Evolutionary conservation across 2,888 invertebrate species (phyloP), one percentile per base, ranked within the genome.

Genomic region (Nephrocerus scutellatus): DNA sequence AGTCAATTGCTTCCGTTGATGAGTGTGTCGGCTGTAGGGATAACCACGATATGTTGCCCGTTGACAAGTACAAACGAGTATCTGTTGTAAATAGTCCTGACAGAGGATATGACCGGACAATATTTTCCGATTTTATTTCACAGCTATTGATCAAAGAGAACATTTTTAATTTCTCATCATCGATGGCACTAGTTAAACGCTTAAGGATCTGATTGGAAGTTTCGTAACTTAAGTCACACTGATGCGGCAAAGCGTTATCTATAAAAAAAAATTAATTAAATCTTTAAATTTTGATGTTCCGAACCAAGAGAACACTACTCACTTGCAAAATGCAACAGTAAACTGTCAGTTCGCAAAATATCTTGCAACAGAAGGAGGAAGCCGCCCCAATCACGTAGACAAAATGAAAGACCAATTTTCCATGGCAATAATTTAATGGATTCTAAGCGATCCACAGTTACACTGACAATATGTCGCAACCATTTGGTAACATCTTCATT

Each of bases 401-500:
- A 60, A n/a, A 75, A 62, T 1, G 70, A 55, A 22, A 75, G 46
- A 1, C 76, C 76, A 46, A 74, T 67, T 48, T 75, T 72, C 63
- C 72, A 76, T n/a, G 75, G 73, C 39, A 76, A 47, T n/a, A 73
- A 57, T 16, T 69, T 67, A 33, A 75, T 61, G 3, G 57, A 58
- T 46, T 70, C 63, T 10, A 76, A 47, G 25, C 72, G 66, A 51
- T 73, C 68, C 42, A 69, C 63, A 1, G 71, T 68, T 48, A 70
- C 71, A 44, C 70, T 69, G 13, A 62, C 51, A 43, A 70, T 64
- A 46, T 70, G 70, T 26, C 69, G 68, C 35, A 76, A 50, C 75
- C 76, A 76, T 32, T 70, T 70, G 36, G 68, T 59, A 5, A 74
- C 72, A 52, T 74, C 71, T 47, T 74, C 74, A 9, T 72, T 71